phyloP scores from a whole-genome alignment of 2,888 invertebrate genomes.

The Meteorus cinctellus region DNA sequence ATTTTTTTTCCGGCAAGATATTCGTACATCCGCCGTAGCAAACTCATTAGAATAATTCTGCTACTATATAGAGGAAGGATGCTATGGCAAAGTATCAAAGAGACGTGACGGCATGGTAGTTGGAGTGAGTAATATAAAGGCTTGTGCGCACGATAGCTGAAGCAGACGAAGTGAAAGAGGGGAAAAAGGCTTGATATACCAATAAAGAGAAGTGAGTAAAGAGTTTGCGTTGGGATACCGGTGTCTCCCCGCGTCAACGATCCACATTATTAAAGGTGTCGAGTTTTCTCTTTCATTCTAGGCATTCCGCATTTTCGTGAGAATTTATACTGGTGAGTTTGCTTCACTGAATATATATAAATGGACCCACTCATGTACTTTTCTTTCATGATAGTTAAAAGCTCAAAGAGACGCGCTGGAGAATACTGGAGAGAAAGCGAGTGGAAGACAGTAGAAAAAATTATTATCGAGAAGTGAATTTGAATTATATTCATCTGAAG shows the following conservation, averaged over 20 bases:
- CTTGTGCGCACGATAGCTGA: background rate
- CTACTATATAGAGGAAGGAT: slow-evolving; percentile 12
- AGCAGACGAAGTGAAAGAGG: background rate
- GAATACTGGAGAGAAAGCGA: slow-evolving; percentile 14
- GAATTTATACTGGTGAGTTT: slow-evolving; percentile 31
- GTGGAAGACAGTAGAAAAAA: background rate
- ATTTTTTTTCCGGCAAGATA: slow-evolving; percentile 25
- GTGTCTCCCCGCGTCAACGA: slow-evolving; percentile 43
- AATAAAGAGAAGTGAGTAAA: slow-evolving; percentile 33
- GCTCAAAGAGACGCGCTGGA: slow-evolving; percentile 39
- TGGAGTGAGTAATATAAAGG: background rate
- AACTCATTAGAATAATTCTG: slow-evolving; percentile 37
- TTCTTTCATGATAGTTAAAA: slow-evolving; percentile 39
- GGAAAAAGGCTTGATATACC: slow-evolving; percentile 7
- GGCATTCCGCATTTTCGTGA: slow-evolving; percentile 26
- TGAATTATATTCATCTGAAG: background rate
- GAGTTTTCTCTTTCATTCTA: slow-evolving; percentile 45
- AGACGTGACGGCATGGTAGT: slow-evolving; percentile 11
- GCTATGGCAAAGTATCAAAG: slow-evolving; percentile 37
- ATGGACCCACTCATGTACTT: background rate
- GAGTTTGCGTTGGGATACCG: slow-evolving; percentile 24
- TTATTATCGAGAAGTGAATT: background rate
- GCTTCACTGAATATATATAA: background rate
- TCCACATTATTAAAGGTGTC: slow-evolving; percentile 51
- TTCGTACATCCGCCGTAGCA: background rate